Conservation (phyloP, 2,113 vertebrate genomes). For the Galeopterus variegatus region DNA sequence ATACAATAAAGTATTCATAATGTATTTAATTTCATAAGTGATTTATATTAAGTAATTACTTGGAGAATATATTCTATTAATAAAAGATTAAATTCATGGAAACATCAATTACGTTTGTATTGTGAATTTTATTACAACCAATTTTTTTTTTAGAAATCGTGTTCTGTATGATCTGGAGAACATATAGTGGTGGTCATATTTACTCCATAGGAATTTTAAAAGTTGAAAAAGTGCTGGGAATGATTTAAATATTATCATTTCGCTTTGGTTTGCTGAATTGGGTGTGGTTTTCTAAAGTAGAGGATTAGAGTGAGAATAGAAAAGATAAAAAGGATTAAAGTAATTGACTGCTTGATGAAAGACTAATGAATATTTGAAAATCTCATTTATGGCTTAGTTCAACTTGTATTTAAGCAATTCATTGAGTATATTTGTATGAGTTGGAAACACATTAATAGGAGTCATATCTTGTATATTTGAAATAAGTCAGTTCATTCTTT, state of each 20-base stretch:
- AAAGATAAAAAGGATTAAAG: conserved; percentile 38
- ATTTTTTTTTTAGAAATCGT: conserved; percentile 19
- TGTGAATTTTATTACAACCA: conserved; percentile 17
- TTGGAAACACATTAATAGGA: neutral
- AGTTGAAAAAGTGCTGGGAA: neutral
- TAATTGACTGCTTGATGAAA: conserved; percentile 60
- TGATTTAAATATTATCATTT: conserved; percentile 47
- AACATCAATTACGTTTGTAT: neutral
- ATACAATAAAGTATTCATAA: conserved; percentile 25
- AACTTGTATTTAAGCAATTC: conserved; percentile 23
- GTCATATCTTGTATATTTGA: neutral
- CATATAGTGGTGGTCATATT: neutral
- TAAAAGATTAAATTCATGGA: neutral
- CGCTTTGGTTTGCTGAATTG: neutral
- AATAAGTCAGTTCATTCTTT: conserved; percentile 16
- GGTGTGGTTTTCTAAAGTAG: neutral
- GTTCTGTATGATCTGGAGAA: neutral
- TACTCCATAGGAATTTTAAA: neutral
- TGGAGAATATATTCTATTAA: conserved; percentile 2
- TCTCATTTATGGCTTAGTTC: conserved; percentile 49
- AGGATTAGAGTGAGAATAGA: neutral
- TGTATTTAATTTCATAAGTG: neutral
- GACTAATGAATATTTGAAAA: conserved; percentile 63
- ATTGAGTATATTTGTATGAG: neutral
- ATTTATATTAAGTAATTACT: neutral